Conservation (phyloP, 2,113 vertebrate species). For the Canis aureus region DNA sequence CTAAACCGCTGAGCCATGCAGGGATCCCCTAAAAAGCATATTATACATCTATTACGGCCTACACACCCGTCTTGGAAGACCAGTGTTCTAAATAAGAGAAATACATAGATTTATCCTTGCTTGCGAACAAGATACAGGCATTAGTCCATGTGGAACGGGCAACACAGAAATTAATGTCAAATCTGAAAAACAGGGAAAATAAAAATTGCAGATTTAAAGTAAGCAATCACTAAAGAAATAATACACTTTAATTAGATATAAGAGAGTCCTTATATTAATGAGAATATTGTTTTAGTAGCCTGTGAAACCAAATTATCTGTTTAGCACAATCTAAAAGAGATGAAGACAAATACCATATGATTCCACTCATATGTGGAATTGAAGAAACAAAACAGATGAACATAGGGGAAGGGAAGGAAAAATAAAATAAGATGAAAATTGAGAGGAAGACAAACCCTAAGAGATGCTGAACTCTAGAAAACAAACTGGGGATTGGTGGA, state of each 20-base stretch:
- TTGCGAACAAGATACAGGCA: not conserved
- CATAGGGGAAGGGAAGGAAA: too few species aligned
- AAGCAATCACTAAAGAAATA: conserved; percentile 43
- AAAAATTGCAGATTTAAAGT: conserved; percentile 19
- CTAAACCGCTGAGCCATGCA: too few species aligned
- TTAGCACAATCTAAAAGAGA: not conserved
- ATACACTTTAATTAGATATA: conserved; percentile 1
- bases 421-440: too few species aligned
- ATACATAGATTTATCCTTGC: not conserved
- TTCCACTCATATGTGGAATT: not conserved
- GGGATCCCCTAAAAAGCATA: not conserved
- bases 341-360: not conserved
- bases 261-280: not conserved
- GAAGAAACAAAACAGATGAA: not conserved
- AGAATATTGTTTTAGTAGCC: conserved; percentile 31
- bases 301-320: conserved; percentile 23
- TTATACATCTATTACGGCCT: not conserved
- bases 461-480: too few species aligned
- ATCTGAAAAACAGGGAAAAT: not conserved
- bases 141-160: not conserved
- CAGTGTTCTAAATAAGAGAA: not conserved
- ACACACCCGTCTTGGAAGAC: not conserved
- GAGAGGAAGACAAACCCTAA: too few species aligned
- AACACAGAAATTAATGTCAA: conserved; percentile 10
- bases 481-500: too few species aligned